phyloP scores from a whole-genome alignment of 1,140 invertebrate species.

The Ips nitidus region DNA sequence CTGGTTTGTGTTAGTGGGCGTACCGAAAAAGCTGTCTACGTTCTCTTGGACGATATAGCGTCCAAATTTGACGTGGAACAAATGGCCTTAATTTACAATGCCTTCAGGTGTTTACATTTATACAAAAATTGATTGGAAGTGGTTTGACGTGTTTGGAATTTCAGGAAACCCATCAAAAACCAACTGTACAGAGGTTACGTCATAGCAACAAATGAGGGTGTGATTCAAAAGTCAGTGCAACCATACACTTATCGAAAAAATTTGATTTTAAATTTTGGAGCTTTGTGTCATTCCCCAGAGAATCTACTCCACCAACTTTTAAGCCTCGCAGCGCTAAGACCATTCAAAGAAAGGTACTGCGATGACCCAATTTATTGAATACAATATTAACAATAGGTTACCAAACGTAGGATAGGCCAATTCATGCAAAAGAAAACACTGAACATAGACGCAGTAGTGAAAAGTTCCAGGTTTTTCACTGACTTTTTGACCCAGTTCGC shows the following conservation, averaged over 20 bases:
- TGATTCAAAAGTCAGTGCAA: constrained; percentile 60
- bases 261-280: constrained; percentile 89
- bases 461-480: background rate
- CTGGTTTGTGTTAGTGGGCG: constrained; percentile 66
- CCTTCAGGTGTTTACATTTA: constrained; percentile 32
- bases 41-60: constrained; percentile 66
- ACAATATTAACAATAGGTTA: too few species aligned
- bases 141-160: background rate
- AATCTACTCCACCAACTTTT: constrained; percentile 66
- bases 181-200: constrained; percentile 62
- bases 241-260: constrained; percentile 58
- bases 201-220: constrained; percentile 55
- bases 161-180: constrained; percentile 56
- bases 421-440: background rate
- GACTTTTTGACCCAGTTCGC: constrained; percentile 70
- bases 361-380: background rate
- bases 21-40: constrained; percentile 66
- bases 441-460: constrained; percentile 47
- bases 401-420: too few species aligned
- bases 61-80: constrained; percentile 60
- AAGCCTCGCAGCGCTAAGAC: constrained; percentile 69
- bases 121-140: too few species aligned
- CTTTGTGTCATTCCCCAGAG: constrained; percentile 86
- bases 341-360: constrained; percentile 68
- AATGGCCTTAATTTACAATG: constrained; percentile 56